These are phyloP conservation scores for Catharus minimus DNA, from an alignment of 2,113 vertebrate species.

Conservation along the genomic window DNA sequence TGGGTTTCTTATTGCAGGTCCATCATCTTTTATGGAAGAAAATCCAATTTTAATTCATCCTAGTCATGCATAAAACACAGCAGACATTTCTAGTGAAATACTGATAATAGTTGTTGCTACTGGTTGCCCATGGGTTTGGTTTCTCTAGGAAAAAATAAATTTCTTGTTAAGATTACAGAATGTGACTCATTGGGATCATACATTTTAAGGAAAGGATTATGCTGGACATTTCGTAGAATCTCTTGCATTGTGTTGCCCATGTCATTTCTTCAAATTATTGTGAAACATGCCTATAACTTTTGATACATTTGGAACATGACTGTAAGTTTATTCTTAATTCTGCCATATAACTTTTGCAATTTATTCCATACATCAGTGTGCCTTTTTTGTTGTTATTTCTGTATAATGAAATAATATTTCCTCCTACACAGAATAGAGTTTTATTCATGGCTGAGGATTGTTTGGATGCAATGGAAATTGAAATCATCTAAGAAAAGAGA, in stretches of 20 bases:
- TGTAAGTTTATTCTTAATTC: not conserved
- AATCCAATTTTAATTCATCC: not conserved
- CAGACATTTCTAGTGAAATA: not conserved
- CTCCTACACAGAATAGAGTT: not conserved
- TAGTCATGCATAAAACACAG: not conserved
- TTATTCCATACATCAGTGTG: not conserved
- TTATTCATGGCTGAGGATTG: not conserved
- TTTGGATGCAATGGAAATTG: not conserved
- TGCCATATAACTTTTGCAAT: not conserved
- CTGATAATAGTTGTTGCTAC: not conserved
- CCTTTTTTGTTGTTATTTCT: not conserved
- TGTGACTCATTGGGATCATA: not conserved
- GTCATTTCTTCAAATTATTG: not conserved
- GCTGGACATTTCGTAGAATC: not conserved
- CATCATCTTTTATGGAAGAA: not conserved
- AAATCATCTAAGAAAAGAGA: not conserved
- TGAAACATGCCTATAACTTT: not conserved
- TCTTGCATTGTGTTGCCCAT: fast-evolving
- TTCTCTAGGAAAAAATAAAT: not conserved
- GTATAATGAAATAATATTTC: not conserved
- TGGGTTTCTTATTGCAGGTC: not conserved
- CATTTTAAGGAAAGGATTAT: not conserved
- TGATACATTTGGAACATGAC: not conserved
- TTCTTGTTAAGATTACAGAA: not conserved
- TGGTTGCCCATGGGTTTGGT: not conserved